A percentile compares a stretch with the other conserved stretches of the same genome.
Evolutionary conservation across 2,113 vertebrate species (phyloP).

Genomic region (Ctenodactylus gundi): DNA sequence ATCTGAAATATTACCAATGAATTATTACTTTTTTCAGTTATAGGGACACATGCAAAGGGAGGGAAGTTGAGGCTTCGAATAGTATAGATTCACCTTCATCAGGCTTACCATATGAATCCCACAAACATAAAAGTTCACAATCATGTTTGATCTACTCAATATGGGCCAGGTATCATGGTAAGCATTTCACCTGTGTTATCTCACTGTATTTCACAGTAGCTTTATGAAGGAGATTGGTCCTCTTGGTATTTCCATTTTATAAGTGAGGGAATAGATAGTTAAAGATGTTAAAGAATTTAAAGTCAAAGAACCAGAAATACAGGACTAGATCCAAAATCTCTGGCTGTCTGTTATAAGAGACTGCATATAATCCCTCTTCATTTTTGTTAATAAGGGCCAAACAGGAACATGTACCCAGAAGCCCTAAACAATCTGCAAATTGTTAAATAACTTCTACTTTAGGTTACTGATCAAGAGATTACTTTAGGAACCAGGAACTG

Average conservation of each 20-base stretch:
- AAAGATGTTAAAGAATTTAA: not conserved
- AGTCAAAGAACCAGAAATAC: not conserved
- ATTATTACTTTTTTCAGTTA: slow-evolving; percentile 7
- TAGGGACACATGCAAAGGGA: not conserved
- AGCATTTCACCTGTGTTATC: not conserved
- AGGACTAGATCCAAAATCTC: not conserved
- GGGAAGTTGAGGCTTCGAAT: slow-evolving; percentile 4
- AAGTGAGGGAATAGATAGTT: not conserved
- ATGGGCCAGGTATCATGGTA: too few relatives aligned
- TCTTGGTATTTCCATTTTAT: not conserved
- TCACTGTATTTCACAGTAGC: not conserved
- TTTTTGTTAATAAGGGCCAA: not conserved
- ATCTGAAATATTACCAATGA: slow-evolving; percentile 50
- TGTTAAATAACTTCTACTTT: not conserved
- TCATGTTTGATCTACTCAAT: not conserved
- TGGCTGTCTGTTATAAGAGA: not conserved
- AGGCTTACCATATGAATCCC: not conserved
- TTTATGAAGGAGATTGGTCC: not conserved
- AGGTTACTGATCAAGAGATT: not conserved
- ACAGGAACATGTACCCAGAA: not conserved
- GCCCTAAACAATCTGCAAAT: not conserved
- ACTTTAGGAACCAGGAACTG: not conserved
- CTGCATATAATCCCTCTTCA: not conserved
- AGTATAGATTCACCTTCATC: not conserved
- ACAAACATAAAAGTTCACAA: not conserved